Evolutionary conservation across 1,140 invertebrate genomes (phyloP).

Genomic region (Bilobella aurantiaca): DNA sequence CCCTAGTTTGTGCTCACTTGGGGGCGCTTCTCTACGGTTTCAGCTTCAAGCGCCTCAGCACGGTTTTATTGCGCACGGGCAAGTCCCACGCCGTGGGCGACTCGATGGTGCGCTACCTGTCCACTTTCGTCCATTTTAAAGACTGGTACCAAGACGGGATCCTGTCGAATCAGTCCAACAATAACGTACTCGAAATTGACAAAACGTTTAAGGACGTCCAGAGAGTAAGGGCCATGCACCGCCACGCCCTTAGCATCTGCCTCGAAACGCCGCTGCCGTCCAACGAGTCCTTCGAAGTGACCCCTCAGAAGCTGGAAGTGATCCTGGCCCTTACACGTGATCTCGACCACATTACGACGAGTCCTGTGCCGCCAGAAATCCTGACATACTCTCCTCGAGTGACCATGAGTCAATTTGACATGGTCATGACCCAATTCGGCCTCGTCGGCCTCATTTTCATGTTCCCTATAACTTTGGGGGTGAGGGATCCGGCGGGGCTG

Average conservation of each 20-base stretch:
- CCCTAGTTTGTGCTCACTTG: slow-evolving; percentile 14
- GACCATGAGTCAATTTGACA: slow-evolving; percentile 28
- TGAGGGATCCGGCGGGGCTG: slow-evolving; percentile 12
- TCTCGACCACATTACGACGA: slow-evolving; percentile 14
- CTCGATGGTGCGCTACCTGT: slow-evolving; percentile 10
- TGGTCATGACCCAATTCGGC: slow-evolving; percentile 30
- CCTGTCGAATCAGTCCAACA: not conserved
- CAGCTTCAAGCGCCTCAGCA: slow-evolving; percentile 11
- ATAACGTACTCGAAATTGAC: slow-evolving; percentile 4
- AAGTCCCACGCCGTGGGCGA: not conserved
- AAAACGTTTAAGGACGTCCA: slow-evolving; percentile 9
- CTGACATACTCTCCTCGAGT: slow-evolving; percentile 19
- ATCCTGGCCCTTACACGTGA: slow-evolving; percentile 16
- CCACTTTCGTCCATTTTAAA: slow-evolving; percentile 7
- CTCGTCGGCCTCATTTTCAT: slow-evolving; percentile 29
- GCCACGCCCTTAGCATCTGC: not conserved
- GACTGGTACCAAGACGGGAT: slow-evolving; percentile 14
- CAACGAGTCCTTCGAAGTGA: not conserved
- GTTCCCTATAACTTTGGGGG: slow-evolving; percentile 17
- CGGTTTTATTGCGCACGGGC: slow-evolving; percentile 13
- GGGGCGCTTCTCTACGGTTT: slow-evolving; percentile 16
- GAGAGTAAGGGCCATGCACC: slow-evolving; percentile 16
- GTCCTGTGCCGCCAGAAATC: slow-evolving; percentile 13
- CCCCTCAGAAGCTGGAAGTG: not conserved
- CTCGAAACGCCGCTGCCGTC: not conserved